Base-by-base conservation (phyloP, 2,888 invertebrate genomes). In the Arctia plantaginis region DNA sequence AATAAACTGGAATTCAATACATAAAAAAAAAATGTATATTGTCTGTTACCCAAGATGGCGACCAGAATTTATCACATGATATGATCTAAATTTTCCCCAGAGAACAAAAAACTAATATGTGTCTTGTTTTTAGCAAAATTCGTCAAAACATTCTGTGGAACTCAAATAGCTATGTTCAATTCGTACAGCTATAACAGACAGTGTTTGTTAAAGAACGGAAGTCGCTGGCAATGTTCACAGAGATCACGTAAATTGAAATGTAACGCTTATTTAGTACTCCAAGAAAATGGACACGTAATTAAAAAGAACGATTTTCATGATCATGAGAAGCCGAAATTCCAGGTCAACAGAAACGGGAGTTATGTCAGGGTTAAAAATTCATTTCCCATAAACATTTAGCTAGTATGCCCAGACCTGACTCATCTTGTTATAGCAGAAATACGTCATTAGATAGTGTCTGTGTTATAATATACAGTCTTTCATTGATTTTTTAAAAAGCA, bases 201-300 rank as follows among this genome's bases (percentile, higher is more conserved):
- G 23, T 72, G 59, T 20, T 18, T 27, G 13, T 33, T 72, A 35
- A 74, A 71, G n/a, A 15, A 20, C 7, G 78, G 76, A 2, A 44
- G 33, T 23, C 59, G 78, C 1, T 78, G 76, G 76, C 74, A 66
- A 33, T 78, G 78, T 33, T 51, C 78, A 3, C 67, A 66, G 39
- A 47, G 55, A 10, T 44, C 66, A 7, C 39, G 27, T 27, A 39
- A 33, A 30, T 30, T 51, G 23, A 75, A 41, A 23, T 75, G 75
- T 67, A 71, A 69, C 20, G 72, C 75, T 39, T 72, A 69, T n/a
- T n/a, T 75, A 30, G 55, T 75, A 0, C 15, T 72, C 15, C 15
- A n/a, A n/a, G 64, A 69, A 10, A 27, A 75, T 39, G 69, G 75
- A 0, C 12, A 1, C n/a, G 41, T 75, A 23, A 7, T 72, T 15